Conservation (phyloP, 1,140 invertebrate species). For the Halyomorpha halys region DNA sequence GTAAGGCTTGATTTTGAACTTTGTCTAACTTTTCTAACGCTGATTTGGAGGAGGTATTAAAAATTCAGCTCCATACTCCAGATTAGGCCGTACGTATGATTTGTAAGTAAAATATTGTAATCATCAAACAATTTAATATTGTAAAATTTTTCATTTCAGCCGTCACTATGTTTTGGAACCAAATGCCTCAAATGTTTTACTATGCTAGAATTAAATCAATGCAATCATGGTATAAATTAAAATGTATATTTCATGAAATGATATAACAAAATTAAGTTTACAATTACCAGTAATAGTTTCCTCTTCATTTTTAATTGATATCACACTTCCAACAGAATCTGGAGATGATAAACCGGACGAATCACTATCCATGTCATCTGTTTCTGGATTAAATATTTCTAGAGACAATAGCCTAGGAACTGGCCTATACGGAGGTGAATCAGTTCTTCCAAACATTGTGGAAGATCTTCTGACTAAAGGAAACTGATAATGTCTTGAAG, state of each 20-base stretch:
- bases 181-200: no score
- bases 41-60: no score
- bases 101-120: no score
- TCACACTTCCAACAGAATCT: conserved; percentile 74
- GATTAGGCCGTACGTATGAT: no score
- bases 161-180: no score
- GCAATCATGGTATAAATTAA: no score
- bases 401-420: conserved; percentile 63
- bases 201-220: no score
- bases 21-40: no score
- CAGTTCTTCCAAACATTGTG: conserved; percentile 38
- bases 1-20: no score
- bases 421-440: conserved; percentile 39
- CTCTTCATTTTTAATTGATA: conserved; percentile 45
- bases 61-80: no score
- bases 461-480: conserved; percentile 49
- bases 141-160: no score
- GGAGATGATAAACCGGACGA: conserved; percentile 76
- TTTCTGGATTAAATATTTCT: conserved; percentile 81
- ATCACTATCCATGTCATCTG: conserved; percentile 80
- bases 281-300: conserved; percentile 19
- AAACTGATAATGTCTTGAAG: conserved; percentile 35
- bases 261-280: background rate
- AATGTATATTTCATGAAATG: background rate
- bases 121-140: no score